Evolutionary conservation across 35 echinoderm and acorn worm genomes (phyloP).

Genomic region (Anneissia japonica): DNA sequence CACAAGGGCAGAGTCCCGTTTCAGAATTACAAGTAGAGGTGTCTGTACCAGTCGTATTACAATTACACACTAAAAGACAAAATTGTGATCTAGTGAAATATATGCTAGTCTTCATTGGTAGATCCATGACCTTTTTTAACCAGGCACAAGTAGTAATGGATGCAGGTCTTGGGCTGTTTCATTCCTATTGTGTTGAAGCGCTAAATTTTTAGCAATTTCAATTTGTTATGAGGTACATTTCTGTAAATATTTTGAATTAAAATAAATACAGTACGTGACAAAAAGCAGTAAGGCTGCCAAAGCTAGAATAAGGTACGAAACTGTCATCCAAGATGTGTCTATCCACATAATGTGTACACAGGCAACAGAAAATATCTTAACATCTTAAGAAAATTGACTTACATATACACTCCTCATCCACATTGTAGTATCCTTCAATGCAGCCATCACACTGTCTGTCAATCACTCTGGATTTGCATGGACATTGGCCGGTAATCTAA

Average conservation of each 20-base stretch:
- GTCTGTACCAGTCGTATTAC: conserved; percentile 58
- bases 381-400: background rate
- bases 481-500: conserved; percentile 68
- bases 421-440: conserved; percentile 51
- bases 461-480: conserved; percentile 41
- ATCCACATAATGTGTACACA: background rate
- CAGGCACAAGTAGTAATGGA: no score
- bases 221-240: no score
- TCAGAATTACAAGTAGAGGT: conserved; percentile 26
- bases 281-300: no score
- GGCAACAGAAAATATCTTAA: background rate
- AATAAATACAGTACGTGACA: no score
- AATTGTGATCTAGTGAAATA: no score
- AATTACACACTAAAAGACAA: conserved; percentile 64
- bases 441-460: conserved; percentile 71
- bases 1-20: conserved; percentile 49
- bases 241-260: no score
- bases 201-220: no score
- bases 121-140: no score
- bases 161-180: no score
- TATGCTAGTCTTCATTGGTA: no score
- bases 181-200: no score
- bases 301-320: no score
- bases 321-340: background rate
- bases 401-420: conserved; percentile 67